Percentiles rank a stretch among this genome's conserved stretches.
phyloP scores from a whole-genome alignment of 2,113 vertebrate species.

The Cynopterus brachyotis region DNA sequence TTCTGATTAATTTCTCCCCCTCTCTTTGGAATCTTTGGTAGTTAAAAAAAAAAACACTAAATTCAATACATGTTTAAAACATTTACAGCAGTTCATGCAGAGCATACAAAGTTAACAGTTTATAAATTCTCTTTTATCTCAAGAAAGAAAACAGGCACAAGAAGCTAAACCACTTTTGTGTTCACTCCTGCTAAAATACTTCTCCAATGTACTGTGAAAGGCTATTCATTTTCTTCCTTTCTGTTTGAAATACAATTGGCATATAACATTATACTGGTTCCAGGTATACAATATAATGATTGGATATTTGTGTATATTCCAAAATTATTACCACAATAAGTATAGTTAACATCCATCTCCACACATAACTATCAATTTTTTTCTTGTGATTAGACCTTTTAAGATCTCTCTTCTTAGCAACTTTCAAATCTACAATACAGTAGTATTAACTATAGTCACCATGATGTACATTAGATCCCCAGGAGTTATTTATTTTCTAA shows the following conservation, averaged over 20 bases:
- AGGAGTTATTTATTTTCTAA: neutral
- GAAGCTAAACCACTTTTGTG: neutral
- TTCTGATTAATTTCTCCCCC: neutral
- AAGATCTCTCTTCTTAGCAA: neutral
- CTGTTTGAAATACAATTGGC: neutral
- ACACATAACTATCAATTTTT: neutral
- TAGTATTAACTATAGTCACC: neutral
- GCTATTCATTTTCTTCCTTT: neutral
- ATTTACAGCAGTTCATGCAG: neutral
- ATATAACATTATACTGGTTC: neutral
- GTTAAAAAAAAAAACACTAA: neutral
- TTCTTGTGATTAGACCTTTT: neutral
- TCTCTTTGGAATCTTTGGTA: neutral
- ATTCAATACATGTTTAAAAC: neutral
- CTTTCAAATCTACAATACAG: neutral
- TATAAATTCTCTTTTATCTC: conserved; percentile 1
- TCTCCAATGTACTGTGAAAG: neutral
- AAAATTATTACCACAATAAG: neutral
- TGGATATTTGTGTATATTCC: neutral
- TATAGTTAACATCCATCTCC: neutral
- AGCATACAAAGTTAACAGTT: neutral
- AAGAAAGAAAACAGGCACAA: conserved; percentile 1
- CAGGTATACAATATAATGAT: neutral
- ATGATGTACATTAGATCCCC: neutral
- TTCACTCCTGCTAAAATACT: neutral